Percentiles rank a stretch among this genome's conserved stretches.
Conservation (phyloP, 2,797 vertebrate species). For the Helarctos malayanus region DNA sequence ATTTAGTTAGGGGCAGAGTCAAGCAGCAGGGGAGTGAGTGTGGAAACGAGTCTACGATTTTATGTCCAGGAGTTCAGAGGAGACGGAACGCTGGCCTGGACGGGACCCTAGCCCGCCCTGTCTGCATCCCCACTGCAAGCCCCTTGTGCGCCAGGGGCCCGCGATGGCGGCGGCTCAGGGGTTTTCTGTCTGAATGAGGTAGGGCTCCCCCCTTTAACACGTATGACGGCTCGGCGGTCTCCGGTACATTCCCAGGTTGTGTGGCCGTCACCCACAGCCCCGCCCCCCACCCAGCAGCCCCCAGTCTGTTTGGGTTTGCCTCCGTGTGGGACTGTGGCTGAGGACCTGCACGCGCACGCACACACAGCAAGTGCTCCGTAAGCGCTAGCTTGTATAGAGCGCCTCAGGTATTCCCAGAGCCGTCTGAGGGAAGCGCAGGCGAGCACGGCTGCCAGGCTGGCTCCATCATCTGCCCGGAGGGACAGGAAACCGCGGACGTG, state of each 20-base stretch:
- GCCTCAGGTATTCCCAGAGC: not conserved
- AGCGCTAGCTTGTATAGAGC: no score
- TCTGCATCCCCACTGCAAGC: not conserved
- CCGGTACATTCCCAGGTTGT: no score
- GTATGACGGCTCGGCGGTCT: not conserved
- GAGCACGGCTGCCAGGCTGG: not conserved
- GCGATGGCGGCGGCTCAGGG: not conserved
- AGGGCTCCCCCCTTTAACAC: not conserved
- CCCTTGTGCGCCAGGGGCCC: not conserved
- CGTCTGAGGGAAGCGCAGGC: fast-evolving
- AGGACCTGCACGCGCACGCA: no score
- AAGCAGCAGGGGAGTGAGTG: not conserved
- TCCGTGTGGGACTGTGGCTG: not conserved
- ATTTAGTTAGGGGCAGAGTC: not conserved
- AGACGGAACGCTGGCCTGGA: not conserved
- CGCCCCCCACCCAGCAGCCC: not conserved
- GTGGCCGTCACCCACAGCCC: not conserved
- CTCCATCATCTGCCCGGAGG: not conserved
- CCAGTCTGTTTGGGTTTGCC: not conserved
- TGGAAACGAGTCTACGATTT: not conserved
- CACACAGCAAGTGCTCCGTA: not conserved
- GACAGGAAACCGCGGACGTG: not conserved
- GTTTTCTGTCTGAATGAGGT: not conserved
- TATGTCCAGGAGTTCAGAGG: not conserved
- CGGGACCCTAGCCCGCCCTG: fast-evolving